Conservation (phyloP, 37 sponge, comb jelly and placozoan genomes). For the Haliclona indistincta region DNA sequence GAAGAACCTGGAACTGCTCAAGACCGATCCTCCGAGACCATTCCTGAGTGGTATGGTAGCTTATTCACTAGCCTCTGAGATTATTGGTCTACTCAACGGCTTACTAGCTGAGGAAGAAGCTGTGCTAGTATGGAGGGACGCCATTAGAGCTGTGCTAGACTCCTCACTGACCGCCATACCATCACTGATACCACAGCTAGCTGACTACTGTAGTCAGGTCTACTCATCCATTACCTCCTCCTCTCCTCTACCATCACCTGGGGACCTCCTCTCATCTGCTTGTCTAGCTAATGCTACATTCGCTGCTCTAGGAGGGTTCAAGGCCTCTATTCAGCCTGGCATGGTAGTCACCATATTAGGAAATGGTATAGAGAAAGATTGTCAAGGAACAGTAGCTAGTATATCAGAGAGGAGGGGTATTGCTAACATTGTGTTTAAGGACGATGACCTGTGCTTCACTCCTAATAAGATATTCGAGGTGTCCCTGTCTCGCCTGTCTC, state of each 20-base stretch:
- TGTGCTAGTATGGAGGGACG: conserved; percentile 82
- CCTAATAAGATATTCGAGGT: conserved; percentile 63
- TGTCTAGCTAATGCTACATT: conserved; percentile 85
- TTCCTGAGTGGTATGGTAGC: conserved; percentile 96
- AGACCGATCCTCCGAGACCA: conserved; percentile 86
- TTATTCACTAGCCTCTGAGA: conserved; percentile 89
- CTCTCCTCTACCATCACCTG: conserved; percentile 31
- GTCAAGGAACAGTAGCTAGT: conserved; percentile 57
- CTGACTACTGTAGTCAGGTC: conserved; percentile 29
- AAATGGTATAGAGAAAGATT: conserved; percentile 43
- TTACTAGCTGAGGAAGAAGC: conserved; percentile 71
- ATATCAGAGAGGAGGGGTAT: conserved; percentile 72
- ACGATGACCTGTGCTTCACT: conserved; percentile 54
- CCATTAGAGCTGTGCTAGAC: conserved; percentile 80
- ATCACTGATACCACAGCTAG: conserved; percentile 39
- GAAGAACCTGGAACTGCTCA: conserved; percentile 83
- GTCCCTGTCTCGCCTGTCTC: conserved; percentile 63
- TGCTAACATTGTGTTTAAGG: conserved; percentile 68
- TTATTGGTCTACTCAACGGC: conserved; percentile 83
- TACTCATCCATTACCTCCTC: conserved; percentile 38
- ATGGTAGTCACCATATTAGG: conserved; percentile 70
- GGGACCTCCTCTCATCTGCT: conserved; percentile 51
- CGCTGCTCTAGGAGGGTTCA: conserved; percentile 95
- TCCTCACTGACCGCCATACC: conserved; percentile 48
- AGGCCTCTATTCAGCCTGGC: conserved; percentile 77